Evolutionary conservation across 2,888 invertebrate genomes (phyloP), one percentile per base, ranked within the genome.

Genomic region (Oscheius sp.): DNA sequence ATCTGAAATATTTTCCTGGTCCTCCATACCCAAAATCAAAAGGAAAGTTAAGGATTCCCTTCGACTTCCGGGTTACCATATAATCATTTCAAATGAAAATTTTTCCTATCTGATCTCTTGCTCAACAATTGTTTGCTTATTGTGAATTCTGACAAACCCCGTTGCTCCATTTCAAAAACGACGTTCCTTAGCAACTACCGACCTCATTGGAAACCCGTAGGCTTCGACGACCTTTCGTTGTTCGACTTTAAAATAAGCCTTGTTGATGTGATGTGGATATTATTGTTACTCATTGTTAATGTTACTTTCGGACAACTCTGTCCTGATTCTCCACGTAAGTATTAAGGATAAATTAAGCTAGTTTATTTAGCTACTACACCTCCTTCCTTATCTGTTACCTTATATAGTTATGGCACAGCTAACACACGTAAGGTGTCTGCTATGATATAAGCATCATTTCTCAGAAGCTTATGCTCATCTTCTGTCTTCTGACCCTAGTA

Each of bases 21-120:
- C 24, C 30, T 12, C 44, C 36, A 4, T 47, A 28, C 17, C 45
- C 41, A 54, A 26, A 30, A 41, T 63, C 63, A 14, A 50, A 24
- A 5, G 63, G 63, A 5, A 30, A 17, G 5, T 17, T 65, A 8
- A 45, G 41, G 17, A 65, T 65, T n/a, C 65, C 65, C 26, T 36
- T 54, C 30, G 54, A 65, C 44, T 65, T 54, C 20, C n/a, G 17
- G 2, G 54, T 65, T 26, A 28, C 22, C 14, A 54, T 65, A 30
- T 54, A 28, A 54, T 14, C 14, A 22, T 5, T 41, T 14, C 2
- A 54, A 54, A 33, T n/a, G 6, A 33, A 6, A 8, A n/a, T 54
- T 33, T 6, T 54, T 32, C 17, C 20, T 36, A 20, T 54, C 36
- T 20, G 28, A 26, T 24, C 30, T n/a, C 24, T 47, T 20, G n/a